Percentiles rank a stretch among this genome's conserved stretches.
Evolutionary conservation across 2,113 vertebrate species (phyloP).

Genomic region (Xiphophorus maculatus): DNA sequence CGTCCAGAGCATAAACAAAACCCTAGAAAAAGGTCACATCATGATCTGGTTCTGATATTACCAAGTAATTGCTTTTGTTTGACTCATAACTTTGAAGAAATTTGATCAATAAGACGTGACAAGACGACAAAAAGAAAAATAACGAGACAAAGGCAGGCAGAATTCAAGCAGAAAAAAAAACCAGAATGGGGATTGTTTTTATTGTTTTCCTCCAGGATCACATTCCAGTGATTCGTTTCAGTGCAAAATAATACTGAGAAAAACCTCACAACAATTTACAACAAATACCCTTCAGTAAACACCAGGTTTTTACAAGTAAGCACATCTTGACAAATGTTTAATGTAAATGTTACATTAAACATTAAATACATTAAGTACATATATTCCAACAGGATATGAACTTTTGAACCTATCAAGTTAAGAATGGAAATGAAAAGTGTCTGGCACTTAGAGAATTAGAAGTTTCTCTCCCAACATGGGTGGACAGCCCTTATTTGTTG

Average conservation of each 20-base stretch:
- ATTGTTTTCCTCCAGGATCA: slow-evolving; percentile 9
- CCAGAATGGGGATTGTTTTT: slow-evolving; percentile 17
- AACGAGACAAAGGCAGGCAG: background rate
- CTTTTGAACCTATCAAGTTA: background rate
- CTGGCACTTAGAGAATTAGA: background rate
- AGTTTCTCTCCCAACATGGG: background rate
- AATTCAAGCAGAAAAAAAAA: background rate
- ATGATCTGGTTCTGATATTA: slow-evolving; percentile 7
- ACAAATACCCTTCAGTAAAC: background rate
- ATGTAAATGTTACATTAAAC: background rate
- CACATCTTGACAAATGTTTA: background rate
- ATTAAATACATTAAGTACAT: background rate
- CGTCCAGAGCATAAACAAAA: slow-evolving; percentile 25
- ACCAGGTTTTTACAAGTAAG: background rate
- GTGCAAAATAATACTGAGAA: background rate
- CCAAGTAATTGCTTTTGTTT: background rate
- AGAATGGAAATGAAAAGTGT: background rate
- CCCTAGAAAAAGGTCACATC: slow-evolving; percentile 19
- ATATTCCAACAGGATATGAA: background rate
- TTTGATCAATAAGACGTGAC: slow-evolving; percentile 6
- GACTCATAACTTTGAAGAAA: slow-evolving; percentile 10
- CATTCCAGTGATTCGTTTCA: background rate
- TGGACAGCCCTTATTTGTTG: too few species aligned
- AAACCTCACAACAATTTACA: slow-evolving; percentile 3
- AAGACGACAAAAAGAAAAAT: background rate